Base-by-base conservation (phyloP, 2,797 vertebrate species). In the Chaenodraco wilsoni region DNA sequence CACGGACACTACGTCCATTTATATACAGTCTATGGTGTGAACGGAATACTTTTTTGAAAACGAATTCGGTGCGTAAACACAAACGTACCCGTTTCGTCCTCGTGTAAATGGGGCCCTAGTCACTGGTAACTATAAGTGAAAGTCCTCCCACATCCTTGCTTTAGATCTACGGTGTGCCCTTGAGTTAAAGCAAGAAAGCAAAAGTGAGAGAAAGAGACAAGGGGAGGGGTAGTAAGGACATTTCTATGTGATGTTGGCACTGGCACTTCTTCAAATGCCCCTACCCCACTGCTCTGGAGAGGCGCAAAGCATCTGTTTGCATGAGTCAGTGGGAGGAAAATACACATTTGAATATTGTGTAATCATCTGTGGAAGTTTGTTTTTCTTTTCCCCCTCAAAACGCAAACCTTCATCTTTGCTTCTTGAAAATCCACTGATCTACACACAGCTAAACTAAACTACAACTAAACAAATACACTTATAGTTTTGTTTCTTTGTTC, bases 301-400 rank as follows among this genome's bases (percentile, higher is more conserved):
- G 87, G 81, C 91, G 82, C 90, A 76, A 85, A 82, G 76, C 92
- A 90, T 92, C 90, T 93, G 89, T 82, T 82, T 84, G 62, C 50
- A 64, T 84, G 80, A 72, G 63, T 84, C 69, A 70, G 50, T 65
- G 60, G 55, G 70, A 67, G 46, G 62, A 79, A 69, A 76, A 76
- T 50, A 78, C 78, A 58, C 50, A 72, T 80, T 88, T 86, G 82
- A 62, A 90, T 85, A 63, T 72, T 52, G 67, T 82, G 73, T 89
- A 87, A 87, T 90, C 77, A 70, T 69, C 41, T 74, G 56, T 46
- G 54, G 72, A 79, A 49, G 19, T 40, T 71, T 73, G 7, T 62
- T 60, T 17, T 61, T 50, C n/a, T 57, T 49, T 12, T 40, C 33
- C 23, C 31, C 31, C 55, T 63, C 37, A 59, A 52, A 74, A 48